Evolutionary conservation across 1,140 invertebrate species (phyloP), one percentile per base, ranked within the genome.

Genomic region (Drosophila cardini): DNA sequence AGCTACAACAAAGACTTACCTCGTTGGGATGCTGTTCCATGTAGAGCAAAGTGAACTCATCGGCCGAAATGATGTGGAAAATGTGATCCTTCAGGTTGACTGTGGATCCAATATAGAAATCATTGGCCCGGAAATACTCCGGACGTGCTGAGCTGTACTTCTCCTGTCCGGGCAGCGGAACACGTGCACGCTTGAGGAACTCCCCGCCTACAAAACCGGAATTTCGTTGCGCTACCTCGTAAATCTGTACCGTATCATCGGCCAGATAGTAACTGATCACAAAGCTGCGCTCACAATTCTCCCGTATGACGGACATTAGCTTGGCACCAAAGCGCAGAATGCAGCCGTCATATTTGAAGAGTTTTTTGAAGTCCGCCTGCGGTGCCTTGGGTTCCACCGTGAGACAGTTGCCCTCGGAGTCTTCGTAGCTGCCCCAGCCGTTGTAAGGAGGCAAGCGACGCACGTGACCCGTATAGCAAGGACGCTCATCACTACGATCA

Each of bases 221-320:
- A 91, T 98, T 98, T 74, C 95, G 94, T 67, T 94, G 93, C 2
- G 94, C 94, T 21, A 94, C 85, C 93, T 98, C 97, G 91, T 95
- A 96, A 4, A 98, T 95, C 18, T 95, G 94, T 40, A 98, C 94
- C 0, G 97, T 97, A 73, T 98, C 96, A 91, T 98, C 97, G 72
- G 94, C 94, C 45, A 98, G 92, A 90, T 94, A 97, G 81, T 97
- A 96, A 72, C 95, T 95, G 16, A 98, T 95, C 45, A 98, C 95
- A 87, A 98, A 98, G 46, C 94, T 93, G 32, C 97, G 93, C 5
- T 94, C 93, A 45, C 91, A 92, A 90, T 97, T 95, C 60, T 95
- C 94, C 0, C 94, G 94, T 56, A 95, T 94, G 61, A 95, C 94
- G 2, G 94, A 96, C 42, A 96, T 93, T 80, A 98, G 94, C 79